Conservation (phyloP, 37 sponge, comb jelly and placozoan species). For the Theonella swinhoei region DNA sequence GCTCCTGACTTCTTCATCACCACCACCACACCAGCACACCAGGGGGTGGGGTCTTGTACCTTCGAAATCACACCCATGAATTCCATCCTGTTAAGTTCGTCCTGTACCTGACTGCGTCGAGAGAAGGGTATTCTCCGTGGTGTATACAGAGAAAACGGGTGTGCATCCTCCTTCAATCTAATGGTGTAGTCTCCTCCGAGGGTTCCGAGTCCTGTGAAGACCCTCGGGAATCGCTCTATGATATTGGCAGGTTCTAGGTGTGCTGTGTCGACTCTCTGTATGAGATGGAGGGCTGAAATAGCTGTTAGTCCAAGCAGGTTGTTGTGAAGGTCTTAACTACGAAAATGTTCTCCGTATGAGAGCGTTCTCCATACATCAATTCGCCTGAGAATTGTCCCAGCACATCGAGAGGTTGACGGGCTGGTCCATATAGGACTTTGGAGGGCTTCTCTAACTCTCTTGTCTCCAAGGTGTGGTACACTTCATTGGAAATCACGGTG, state of each 20-base stretch:
- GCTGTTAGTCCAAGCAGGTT: slow-evolving; percentile 58
- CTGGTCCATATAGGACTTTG: slow-evolving; percentile 53
- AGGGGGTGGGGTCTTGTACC: slow-evolving; percentile 28
- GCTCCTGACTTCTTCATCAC: slow-evolving; percentile 36
- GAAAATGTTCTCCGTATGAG: slow-evolving; percentile 3
- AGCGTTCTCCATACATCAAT: not conserved
- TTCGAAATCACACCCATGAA: slow-evolving; percentile 32
- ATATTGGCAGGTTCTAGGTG: not conserved
- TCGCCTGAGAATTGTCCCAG: slow-evolving; percentile 27
- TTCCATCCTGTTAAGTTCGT: slow-evolving; percentile 41
- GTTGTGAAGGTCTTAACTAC: slow-evolving; percentile 34
- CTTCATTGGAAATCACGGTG: slow-evolving; percentile 34
- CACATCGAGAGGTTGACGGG: slow-evolving; percentile 19
- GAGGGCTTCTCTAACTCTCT: slow-evolving; percentile 5
- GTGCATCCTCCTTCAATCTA: slow-evolving; percentile 27
- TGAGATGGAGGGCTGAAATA: slow-evolving; percentile 45
- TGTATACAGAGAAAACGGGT: slow-evolving; percentile 26
- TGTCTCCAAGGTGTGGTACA: slow-evolving; percentile 17
- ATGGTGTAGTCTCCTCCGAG: slow-evolving; percentile 34
- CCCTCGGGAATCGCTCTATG: slow-evolving; percentile 6
- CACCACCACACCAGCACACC: slow-evolving; percentile 57
- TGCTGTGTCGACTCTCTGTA: slow-evolving; percentile 12
- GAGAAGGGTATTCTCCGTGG: slow-evolving; percentile 33
- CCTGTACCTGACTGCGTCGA: slow-evolving; percentile 22
- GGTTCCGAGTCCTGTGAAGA: slow-evolving; percentile 50